These are phyloP conservation scores for Addax nasomaculatus DNA, from an alignment of 2,113 vertebrate species.

Conservation along the genomic window DNA sequence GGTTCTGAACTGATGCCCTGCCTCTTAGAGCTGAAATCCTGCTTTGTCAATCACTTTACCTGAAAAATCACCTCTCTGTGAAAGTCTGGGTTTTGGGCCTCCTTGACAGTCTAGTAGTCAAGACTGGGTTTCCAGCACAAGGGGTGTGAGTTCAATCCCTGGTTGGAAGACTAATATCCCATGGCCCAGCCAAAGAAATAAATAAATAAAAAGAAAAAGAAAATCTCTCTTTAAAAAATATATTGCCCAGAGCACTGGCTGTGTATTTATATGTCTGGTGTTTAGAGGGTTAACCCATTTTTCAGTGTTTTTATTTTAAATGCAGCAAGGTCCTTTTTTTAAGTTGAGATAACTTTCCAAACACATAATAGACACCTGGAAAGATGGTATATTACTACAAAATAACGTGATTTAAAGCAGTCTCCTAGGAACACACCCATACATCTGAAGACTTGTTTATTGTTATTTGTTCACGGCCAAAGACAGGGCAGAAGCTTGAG, in stretches of 20 bases:
- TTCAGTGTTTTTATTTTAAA: background rate
- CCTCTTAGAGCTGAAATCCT: background rate
- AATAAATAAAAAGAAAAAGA: background rate
- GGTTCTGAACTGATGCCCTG: background rate
- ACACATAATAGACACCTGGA: background rate
- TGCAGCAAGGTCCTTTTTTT: background rate
- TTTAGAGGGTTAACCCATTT: background rate
- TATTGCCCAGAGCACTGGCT: background rate
- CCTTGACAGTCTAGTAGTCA: background rate
- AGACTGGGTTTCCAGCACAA: background rate
- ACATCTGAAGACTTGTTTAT: background rate
- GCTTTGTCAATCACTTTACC: background rate
- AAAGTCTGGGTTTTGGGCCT: background rate
- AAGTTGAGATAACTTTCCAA: background rate
- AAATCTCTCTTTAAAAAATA: background rate
- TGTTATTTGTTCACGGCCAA: background rate
- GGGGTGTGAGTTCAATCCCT: background rate
- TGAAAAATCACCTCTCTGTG: background rate
- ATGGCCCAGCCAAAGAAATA: background rate
- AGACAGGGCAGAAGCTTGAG: background rate
- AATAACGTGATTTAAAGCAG: background rate
- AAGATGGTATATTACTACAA: background rate
- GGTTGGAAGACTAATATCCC: background rate
- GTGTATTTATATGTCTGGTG: background rate
- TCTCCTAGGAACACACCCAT: rapidly evolving